Evolutionary conservation across 2,113 vertebrate species (phyloP).

Genomic region (Solea solea): DNA sequence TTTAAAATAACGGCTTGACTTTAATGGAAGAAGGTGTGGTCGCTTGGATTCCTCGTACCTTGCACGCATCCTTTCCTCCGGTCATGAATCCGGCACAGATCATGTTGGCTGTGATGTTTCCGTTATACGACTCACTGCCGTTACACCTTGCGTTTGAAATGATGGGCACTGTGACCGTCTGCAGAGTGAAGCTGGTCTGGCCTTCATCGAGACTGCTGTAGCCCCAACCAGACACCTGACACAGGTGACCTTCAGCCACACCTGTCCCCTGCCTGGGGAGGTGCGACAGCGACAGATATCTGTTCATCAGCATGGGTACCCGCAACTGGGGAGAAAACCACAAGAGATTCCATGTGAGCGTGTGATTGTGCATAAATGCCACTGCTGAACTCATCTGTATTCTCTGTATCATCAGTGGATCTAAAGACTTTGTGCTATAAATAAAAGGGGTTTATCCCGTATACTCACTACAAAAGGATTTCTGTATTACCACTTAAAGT

Average conservation of each 20-base stretch:
- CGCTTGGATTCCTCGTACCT: conserved; percentile 61
- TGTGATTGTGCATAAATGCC: not conserved
- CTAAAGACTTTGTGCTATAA: not conserved
- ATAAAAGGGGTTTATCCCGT: no score
- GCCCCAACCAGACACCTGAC: conserved; percentile 85
- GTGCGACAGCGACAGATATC: conserved; percentile 75
- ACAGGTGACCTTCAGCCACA: conserved; percentile 72
- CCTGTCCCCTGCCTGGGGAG: conserved; percentile 76
- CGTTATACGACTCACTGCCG: conserved; percentile 77
- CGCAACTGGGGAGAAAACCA: conserved; percentile 70
- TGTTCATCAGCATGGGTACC: conserved; percentile 75
- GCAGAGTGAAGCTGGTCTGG: conserved; percentile 67
- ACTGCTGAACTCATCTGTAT: not conserved
- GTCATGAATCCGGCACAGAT: conserved; percentile 79
- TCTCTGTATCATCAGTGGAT: not conserved
- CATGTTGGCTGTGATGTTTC: conserved; percentile 84
- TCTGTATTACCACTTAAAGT: no score
- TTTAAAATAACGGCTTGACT: not conserved
- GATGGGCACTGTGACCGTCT: conserved; percentile 77
- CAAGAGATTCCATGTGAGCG: not conserved
- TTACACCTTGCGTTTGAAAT: conserved; percentile 77
- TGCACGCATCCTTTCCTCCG: conserved; percentile 82
- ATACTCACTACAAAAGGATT: no score
- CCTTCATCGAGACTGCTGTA: conserved; percentile 60
- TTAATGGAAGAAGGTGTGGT: not conserved